Base-by-base conservation (phyloP, 2,113 vertebrate species). In the Cynocephalus volans region DNA sequence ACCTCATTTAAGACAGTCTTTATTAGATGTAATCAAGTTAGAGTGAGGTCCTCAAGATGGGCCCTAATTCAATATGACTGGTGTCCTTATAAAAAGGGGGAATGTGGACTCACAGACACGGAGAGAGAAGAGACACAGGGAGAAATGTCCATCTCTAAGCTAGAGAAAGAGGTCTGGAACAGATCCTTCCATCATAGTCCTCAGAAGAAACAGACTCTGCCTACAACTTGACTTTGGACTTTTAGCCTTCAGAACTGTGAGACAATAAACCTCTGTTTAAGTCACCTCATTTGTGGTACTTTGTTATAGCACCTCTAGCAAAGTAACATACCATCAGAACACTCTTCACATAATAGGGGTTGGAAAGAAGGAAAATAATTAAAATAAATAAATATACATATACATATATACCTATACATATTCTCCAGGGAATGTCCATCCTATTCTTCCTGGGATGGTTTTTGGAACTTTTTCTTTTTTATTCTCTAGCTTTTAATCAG, bases 401-500 rank as follows among this genome's bases (percentile, higher is more conserved):
- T 64, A 58, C 41, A 41, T 41, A 41, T 41, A 41, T 41, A 41
- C 41, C 3, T 41, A 41, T 41, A 41, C 41, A 41, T 41, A 41
- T 41, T 41, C 41, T 41, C 41, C 41, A 41, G 41, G 41, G 41
- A 41, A 41, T 41, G 41, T 41, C 41, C 41, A 41, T 41, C 41
- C 41, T 41, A 41, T 41, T 41, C 41, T 41, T 41, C 41, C 41
- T 41, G 41, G 41, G 41, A 41, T 41, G 4, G 41, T 41, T 41
- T 41, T 41, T 41, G 41, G 41, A 41, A 41, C 41, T 41, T 41
- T 41, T 41, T 41, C 41, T 41, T 41, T 41, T 41, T 41, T 41
- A 41, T 88, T 67, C 90, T 88, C n/a, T 88, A 36, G 41, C 10
- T 93, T 93, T 88, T 79, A 79, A 84, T 84, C 50, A 54, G 52